phyloP scores from a whole-genome alignment of 1,140 invertebrate genomes.

The Popillia japonica region DNA sequence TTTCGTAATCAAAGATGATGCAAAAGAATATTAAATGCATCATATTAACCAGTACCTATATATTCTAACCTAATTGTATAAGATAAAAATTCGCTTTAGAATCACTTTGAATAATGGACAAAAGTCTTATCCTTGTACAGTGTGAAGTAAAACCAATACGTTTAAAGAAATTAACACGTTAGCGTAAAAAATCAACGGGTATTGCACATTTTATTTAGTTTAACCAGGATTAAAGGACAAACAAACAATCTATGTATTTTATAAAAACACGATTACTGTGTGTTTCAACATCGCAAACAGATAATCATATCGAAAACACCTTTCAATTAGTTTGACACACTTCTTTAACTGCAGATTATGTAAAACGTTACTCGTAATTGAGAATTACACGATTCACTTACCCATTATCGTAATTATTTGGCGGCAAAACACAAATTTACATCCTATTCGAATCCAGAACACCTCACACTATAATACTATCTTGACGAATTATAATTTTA shows the following conservation, averaged over 20 bases:
- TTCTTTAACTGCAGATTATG: background rate
- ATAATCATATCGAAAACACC: background rate
- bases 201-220: too few relatives aligned
- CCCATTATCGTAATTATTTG: background rate
- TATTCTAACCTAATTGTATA: too few relatives aligned
- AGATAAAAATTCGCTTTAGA: too few relatives aligned
- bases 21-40: too few relatives aligned
- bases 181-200: too few relatives aligned
- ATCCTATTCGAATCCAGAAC: background rate
- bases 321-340: slow-evolving; percentile 11
- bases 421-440: background rate
- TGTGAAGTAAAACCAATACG: too few relatives aligned
- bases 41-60: too few relatives aligned
- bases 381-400: background rate
- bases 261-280: background rate
- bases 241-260: background rate
- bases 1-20: too few relatives aligned
- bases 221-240: background rate
- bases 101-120: too few relatives aligned
- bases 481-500: background rate
- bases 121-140: too few relatives aligned
- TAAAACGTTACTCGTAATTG: slow-evolving; percentile 2
- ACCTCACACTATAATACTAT: background rate
- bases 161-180: too few relatives aligned
- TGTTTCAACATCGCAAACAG: slow-evolving; percentile 6